Evolutionary conservation across 2,888 invertebrate genomes (phyloP), one percentile per base, ranked within the genome.

Genomic region (Argynnis bischoffii): DNA sequence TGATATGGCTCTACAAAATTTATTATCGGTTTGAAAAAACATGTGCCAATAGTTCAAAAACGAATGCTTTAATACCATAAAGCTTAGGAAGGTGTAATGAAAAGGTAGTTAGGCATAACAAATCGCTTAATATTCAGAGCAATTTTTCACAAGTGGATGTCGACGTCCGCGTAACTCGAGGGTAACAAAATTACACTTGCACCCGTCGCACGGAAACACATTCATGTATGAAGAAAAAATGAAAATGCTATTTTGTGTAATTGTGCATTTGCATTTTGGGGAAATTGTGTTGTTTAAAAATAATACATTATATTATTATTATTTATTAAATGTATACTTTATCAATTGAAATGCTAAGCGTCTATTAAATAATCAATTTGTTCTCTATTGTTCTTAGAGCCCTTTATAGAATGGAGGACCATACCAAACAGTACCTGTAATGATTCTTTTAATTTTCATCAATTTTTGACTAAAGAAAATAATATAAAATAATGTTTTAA

Each of bases 111-210:
- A 73, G 66, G 66, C 69, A 73, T 76, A 71, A 74, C 67, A 73
- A 71, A 74, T 74, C 70, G 72, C 72, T 76, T 76, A 75, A 76
- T 75, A 75, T 75, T 73, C 72, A 73, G 73, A 70, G 76, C 75
- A 73, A 75, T 76, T 76, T 76, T 75, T 76, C 75, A 76, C 74
- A 69, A 71, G 71, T 70, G 69, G 72, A 70, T 73, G 73, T 71
- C 73, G 69, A 70, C 66, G 55, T 65, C 63, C 61, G 73, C 71
- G 71, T 72, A 64, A 65, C 69, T 71, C 65, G 75, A 73, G 76
- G 74, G 75, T 71, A 67, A 70, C 73, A 73, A 76, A 75, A 76
- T 76, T 74, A 75, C 75, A 72, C 70, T 72, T 71, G 71, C 74
- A 72, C 71, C 72, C 69, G 73, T 70, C 67, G 69, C 71, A 54